Percentiles rank a stretch among this genome's conserved stretches.
Conservation (phyloP, 2,888 invertebrate genomes). For the Neocrepidodera transversa region DNA sequence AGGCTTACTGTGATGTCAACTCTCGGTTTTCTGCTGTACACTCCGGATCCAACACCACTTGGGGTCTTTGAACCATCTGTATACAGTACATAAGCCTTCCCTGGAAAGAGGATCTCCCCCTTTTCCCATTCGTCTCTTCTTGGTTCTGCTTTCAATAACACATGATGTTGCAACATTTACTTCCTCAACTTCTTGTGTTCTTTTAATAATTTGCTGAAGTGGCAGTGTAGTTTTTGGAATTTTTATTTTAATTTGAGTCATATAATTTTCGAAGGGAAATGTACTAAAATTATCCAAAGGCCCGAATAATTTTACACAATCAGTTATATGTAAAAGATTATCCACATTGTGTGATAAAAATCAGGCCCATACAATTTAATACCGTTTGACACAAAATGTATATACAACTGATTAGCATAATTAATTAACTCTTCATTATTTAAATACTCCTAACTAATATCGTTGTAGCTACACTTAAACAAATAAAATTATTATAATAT, state of each 20-base stretch:
- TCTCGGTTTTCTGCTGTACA: too few species aligned
- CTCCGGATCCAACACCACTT: too few species aligned
- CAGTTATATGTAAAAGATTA: constrained; percentile 19
- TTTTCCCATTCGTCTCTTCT: too few species aligned
- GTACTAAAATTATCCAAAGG: constrained; percentile 11
- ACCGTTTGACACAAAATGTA: constrained; percentile 22
- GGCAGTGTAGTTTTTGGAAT: constrained; percentile 10
- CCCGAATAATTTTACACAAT: constrained; percentile 14
- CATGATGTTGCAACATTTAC: not conserved
- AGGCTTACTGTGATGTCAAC: too few species aligned
- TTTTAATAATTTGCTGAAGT: not conserved
- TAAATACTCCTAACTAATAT: constrained; percentile 14
- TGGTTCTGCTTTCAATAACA: too few species aligned
- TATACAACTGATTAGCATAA: constrained; percentile 28
- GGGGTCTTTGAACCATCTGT: too few species aligned
- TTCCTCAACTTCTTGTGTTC: not conserved
- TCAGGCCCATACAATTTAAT: constrained; percentile 19
- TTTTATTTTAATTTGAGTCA: constrained; percentile 9
- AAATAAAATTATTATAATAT: constrained; percentile 32
- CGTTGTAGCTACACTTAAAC: constrained; percentile 21
- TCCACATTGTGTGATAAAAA: constrained; percentile 21
- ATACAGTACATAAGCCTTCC: too few species aligned
- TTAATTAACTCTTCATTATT: constrained; percentile 13
- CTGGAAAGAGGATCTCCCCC: too few species aligned
- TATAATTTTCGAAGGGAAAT: constrained; percentile 18